These are phyloP conservation scores for Ectemnius continuus DNA, from an alignment of 2,888 invertebrate genomes.

Conservation along the genomic window DNA sequence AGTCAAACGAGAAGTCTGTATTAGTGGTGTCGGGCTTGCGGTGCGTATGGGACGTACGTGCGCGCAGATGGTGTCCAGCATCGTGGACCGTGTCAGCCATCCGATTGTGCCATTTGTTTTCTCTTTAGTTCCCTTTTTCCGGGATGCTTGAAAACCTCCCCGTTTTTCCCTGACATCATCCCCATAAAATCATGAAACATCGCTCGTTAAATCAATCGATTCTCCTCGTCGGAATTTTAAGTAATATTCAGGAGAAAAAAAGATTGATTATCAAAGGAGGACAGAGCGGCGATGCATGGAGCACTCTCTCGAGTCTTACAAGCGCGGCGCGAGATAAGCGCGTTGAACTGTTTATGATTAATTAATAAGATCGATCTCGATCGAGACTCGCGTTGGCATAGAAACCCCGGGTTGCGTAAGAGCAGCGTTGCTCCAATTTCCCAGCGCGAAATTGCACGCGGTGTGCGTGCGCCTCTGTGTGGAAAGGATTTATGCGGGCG, in stretches of 20 bases:
- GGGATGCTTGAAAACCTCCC: background rate
- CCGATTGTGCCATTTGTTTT: too few relatives aligned
- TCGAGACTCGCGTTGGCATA: slow-evolving; percentile 26
- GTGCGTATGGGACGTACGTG: slow-evolving; percentile 15
- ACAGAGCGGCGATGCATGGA: slow-evolving; percentile 8
- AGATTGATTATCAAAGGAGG: background rate
- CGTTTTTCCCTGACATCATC: background rate
- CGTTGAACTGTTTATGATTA: slow-evolving; percentile 23
- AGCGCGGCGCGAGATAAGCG: background rate
- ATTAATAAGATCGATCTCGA: slow-evolving; percentile 52
- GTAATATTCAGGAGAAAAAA: too few relatives aligned
- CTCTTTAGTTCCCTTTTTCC: too few relatives aligned
- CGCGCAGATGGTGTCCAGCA: background rate
- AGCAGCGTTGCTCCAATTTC: slow-evolving; percentile 50
- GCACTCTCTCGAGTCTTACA: background rate
- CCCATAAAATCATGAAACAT: background rate
- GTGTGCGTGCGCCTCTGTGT: slow-evolving; percentile 25
- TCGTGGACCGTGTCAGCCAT: slow-evolving; percentile 37
- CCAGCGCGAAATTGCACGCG: slow-evolving; percentile 43
- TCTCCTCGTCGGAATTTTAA: too few relatives aligned
- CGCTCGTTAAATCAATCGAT: background rate
- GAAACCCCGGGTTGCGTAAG: slow-evolving; percentile 50
- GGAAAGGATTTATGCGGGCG: slow-evolving; percentile 41
- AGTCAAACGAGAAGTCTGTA: too few relatives aligned
- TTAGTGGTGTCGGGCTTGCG: too few relatives aligned